A percentile compares a stretch with the other conserved stretches of the same genome.
These are phyloP conservation scores for Conger conger DNA, from an alignment of 2,113 vertebrate genomes.

Conservation along the genomic window DNA sequence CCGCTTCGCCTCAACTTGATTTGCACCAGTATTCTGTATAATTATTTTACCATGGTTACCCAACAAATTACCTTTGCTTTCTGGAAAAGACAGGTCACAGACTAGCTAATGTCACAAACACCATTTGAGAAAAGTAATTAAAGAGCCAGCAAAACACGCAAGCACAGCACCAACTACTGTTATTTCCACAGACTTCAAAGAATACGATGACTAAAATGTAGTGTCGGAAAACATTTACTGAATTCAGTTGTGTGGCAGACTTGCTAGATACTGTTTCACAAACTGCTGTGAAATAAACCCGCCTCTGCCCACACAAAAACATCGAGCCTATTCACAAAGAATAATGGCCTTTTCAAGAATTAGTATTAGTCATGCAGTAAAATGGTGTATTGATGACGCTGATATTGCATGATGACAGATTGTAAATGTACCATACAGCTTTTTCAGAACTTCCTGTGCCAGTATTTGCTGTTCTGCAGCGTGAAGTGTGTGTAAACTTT, in stretches of 20 bases:
- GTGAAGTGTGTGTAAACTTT: neutral
- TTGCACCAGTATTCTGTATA: constrained; percentile 7
- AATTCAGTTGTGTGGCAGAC: neutral
- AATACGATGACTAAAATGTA: neutral
- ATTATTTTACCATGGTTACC: constrained; percentile 21
- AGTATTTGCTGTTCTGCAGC: neutral
- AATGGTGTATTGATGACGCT: neutral
- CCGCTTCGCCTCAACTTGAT: neutral
- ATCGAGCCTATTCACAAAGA: neutral
- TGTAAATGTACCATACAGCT: neutral
- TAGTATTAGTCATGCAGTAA: neutral
- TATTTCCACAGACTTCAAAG: neutral
- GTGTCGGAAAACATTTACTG: neutral
- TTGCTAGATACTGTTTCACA: neutral
- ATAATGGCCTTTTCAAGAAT: neutral
- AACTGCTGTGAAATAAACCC: neutral
- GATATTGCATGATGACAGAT: neutral
- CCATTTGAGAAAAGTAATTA: neutral
- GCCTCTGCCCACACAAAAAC: neutral
- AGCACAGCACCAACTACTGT: neutral
- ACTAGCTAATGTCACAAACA: neutral
- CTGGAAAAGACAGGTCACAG: constrained; percentile 2
- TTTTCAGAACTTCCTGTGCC: too few species aligned
- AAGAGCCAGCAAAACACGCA: neutral
- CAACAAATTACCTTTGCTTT: constrained; percentile 30